Percentiles rank a stretch among this genome's conserved stretches.
phyloP scores from a whole-genome alignment of 2,113 vertebrate genomes.

The Anolis sagrei region DNA sequence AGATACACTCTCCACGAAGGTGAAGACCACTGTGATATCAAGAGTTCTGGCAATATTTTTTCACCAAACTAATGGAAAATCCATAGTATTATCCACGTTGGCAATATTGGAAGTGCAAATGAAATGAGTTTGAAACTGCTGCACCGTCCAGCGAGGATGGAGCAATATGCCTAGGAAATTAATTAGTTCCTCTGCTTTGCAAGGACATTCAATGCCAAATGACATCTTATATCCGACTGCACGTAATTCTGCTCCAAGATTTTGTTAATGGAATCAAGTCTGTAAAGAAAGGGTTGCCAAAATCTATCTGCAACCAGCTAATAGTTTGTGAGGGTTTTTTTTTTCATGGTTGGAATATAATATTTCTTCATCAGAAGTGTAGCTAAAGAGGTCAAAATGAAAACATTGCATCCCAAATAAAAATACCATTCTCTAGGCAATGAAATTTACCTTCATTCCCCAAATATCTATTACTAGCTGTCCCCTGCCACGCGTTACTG shows the following conservation, averaged over 20 bases:
- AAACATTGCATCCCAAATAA: too few species aligned
- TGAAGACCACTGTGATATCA: not conserved
- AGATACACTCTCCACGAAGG: not conserved
- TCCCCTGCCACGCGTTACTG: too few species aligned
- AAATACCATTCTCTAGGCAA: too few species aligned
- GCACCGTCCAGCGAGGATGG: not conserved
- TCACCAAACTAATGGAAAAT: constrained; percentile 9
- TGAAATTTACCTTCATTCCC: too few species aligned
- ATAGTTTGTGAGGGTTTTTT: not conserved
- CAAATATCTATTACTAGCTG: too few species aligned
- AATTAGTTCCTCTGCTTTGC: not conserved
- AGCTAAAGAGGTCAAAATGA: too few species aligned
- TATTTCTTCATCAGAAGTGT: too few species aligned
- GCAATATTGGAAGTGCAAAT: not conserved
- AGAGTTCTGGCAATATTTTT: not conserved
- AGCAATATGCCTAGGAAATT: not conserved
- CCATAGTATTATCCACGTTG: not conserved
- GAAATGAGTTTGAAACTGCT: not conserved
- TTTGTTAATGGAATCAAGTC: not conserved
- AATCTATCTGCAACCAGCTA: not conserved
- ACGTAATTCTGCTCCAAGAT: not conserved
- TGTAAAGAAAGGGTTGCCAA: not conserved
- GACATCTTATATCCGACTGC: not conserved
- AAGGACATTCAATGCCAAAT: not conserved
- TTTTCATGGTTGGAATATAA: not conserved